Conservation (phyloP, 2,888 invertebrate genomes). For the Mystacides longicornis region DNA sequence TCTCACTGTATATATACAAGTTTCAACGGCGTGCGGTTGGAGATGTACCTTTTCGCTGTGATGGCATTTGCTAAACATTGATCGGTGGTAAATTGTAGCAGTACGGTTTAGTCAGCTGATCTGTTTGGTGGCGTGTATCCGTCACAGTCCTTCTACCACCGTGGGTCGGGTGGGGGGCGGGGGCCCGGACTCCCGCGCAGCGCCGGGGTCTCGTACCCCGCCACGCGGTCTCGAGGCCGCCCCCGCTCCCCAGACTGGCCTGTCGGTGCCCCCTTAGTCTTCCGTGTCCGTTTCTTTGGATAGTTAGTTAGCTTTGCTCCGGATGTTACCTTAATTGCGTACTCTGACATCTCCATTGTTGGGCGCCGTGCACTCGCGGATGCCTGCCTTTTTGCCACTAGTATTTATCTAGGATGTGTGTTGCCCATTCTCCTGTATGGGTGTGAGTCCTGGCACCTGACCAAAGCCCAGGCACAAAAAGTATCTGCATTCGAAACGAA, state of each 20-base stretch:
- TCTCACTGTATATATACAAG: not conserved
- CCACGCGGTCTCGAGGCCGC: not conserved
- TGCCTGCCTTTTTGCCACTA: too few relatives aligned
- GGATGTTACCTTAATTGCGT: slow-evolving; percentile 1
- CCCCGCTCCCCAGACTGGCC: not conserved
- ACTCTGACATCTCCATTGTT: not conserved
- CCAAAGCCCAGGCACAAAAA: too few relatives aligned
- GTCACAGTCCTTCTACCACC: slow-evolving; percentile 1
- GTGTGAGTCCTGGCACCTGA: too few relatives aligned
- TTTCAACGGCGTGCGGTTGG: not conserved
- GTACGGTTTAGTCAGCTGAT: not conserved
- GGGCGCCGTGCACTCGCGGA: slow-evolving; percentile 1
- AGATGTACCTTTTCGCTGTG: not conserved
- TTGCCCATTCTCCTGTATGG: too few relatives aligned
- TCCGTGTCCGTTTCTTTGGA: slow-evolving; percentile 1
- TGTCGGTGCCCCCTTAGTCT: not conserved
- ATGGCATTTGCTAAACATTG: slow-evolving; percentile 2
- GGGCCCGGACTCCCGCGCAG: not conserved
- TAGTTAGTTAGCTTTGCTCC: slow-evolving; percentile 1
- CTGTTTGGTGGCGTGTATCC: slow-evolving; percentile 1
- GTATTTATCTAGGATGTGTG: too few relatives aligned
- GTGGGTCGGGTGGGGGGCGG: not conserved
- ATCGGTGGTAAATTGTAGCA: not conserved
- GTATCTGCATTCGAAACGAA: too few relatives aligned
- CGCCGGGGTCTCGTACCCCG: not conserved